These are phyloP conservation scores for Chrysochloris asiatica DNA, from an alignment of 2,113 vertebrate species.

Conservation along the genomic window DNA sequence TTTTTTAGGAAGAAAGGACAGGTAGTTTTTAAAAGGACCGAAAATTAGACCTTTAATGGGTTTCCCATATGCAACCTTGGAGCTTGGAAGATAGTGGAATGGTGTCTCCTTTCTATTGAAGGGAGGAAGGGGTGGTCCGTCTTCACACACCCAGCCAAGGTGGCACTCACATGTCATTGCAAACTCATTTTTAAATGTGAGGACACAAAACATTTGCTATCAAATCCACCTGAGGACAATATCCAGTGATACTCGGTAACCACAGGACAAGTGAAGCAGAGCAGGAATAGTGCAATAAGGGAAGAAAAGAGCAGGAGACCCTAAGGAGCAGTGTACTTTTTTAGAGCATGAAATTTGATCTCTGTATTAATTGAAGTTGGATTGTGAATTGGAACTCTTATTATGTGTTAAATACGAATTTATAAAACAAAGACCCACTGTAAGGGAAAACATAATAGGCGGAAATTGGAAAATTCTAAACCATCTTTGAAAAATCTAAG, in stretches of 20 bases:
- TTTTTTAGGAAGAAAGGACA: not conserved
- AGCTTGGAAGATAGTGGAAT: not conserved
- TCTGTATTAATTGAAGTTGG: not conserved
- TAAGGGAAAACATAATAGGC: not conserved
- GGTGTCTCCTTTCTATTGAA: not conserved
- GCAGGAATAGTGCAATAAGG: not conserved
- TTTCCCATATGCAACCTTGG: not conserved
- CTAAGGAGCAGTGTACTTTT: too few species aligned
- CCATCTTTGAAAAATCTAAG: not conserved
- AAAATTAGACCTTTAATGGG: not conserved
- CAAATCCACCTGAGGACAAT: not conserved
- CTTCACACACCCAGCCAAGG: not conserved
- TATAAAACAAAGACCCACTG: not conserved
- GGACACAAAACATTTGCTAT: not conserved
- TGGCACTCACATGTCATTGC: not conserved
- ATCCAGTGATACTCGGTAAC: not conserved
- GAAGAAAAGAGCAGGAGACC: not conserved
- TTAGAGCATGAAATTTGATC: too few species aligned
- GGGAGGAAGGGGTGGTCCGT: not conserved
- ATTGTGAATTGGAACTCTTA: not conserved
- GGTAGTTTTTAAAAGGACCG: not conserved
- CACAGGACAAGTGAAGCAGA: accelerated
- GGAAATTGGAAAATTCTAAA: not conserved
- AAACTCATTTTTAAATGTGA: not conserved
- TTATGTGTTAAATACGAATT: not conserved